Conservation (phyloP, 2,888 invertebrate genomes). For the Coleophora deauratella region DNA sequence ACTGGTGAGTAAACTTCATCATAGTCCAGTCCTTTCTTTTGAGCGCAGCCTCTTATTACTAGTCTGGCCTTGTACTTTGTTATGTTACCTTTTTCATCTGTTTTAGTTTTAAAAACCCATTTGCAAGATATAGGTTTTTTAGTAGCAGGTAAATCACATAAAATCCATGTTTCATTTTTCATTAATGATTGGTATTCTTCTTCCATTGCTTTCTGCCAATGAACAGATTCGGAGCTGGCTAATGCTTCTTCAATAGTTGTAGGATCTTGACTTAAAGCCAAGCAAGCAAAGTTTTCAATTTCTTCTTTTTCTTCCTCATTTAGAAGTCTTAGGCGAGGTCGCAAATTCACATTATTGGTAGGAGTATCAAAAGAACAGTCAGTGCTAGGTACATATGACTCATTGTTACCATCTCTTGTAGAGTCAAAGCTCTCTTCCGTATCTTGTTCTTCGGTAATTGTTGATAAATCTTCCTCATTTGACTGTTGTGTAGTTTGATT, state of each 20-base stretch:
- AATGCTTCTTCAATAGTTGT: conserved; percentile 12
- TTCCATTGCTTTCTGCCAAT: conserved; percentile 20
- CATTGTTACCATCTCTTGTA: no score
- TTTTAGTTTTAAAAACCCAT: conserved; percentile 23
- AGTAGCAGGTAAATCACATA: conserved; percentile 13
- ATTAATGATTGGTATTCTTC: conserved; percentile 18
- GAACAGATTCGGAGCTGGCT: conserved; percentile 8
- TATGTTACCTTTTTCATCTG: no score
- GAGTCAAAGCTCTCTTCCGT: not conserved
- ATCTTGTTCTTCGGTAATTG: not conserved
- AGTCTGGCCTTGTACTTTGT: no score
- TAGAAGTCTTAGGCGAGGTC: no score
- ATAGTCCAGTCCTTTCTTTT: no score
- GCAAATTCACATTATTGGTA: no score
- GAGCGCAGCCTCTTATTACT: no score
- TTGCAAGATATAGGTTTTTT: conserved; percentile 18
- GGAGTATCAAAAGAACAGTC: no score
- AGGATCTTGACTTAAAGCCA: conserved; percentile 6
- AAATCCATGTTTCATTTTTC: conserved; percentile 18
- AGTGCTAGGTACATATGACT: no score
- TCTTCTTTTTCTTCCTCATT: no score
- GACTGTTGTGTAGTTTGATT: not conserved
- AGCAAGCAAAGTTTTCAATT: not conserved
- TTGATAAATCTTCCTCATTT: not conserved
- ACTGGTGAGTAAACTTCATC: no score